These are phyloP conservation scores for Umimayanthus chanpuru DNA, from an alignment of 92 coral and sea anemone species.

Conservation along the genomic window DNA sequence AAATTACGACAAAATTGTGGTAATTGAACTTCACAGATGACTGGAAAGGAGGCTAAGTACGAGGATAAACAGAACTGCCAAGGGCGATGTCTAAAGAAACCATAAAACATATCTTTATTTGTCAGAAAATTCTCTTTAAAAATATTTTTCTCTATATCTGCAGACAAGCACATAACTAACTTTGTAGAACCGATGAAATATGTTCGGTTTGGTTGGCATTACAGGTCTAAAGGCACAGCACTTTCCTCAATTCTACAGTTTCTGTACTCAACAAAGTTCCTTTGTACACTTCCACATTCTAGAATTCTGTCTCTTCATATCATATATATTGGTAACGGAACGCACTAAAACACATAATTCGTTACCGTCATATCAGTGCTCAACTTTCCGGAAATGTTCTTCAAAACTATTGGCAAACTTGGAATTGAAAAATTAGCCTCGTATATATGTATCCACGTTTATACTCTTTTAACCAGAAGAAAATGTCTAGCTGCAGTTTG, in stretches of 20 bases:
- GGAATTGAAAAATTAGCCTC: not conserved
- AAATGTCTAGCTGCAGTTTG: too few relatives aligned
- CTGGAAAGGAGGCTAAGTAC: too few relatives aligned
- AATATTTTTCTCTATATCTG: slow-evolving; percentile 2
- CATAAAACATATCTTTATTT: slow-evolving; percentile 2
- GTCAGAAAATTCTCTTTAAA: not conserved
- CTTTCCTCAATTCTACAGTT: not conserved
- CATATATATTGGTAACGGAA: too few relatives aligned
- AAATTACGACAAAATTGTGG: too few relatives aligned
- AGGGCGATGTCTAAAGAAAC: not conserved
- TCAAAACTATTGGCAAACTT: not conserved
- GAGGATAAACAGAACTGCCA: not conserved
- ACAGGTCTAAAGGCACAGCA: not conserved
- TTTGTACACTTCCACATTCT: not conserved
- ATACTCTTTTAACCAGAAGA: not conserved
- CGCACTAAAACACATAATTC: too few relatives aligned
- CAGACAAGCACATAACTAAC: not conserved
- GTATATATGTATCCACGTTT: too few relatives aligned
- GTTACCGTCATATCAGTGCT: not conserved
- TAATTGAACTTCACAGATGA: too few relatives aligned
- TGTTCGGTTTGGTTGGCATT: not conserved
- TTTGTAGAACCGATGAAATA: not conserved
- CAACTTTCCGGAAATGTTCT: not conserved
- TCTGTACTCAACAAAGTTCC: not conserved
- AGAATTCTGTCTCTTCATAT: too few relatives aligned